Base-by-base conservation (phyloP, 2,113 vertebrate genomes). In the Notiomystis cincta region DNA sequence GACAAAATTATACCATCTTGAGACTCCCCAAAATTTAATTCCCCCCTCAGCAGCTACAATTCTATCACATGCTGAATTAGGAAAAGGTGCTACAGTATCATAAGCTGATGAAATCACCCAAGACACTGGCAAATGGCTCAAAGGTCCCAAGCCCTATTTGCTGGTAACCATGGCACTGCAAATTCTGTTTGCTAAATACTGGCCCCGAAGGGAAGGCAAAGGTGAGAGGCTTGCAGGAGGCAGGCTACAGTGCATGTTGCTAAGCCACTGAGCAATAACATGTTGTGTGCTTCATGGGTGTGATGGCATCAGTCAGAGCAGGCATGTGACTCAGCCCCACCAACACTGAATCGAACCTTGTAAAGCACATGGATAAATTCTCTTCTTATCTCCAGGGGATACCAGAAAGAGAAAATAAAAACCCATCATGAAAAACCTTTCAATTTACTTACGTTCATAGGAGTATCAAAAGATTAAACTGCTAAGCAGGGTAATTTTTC, bases 101-200 rank as follows among this genome's bases (percentile, higher is more conserved):
- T 15, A 90, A 75, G 53, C 30, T 48, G 28, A 48, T 79, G 51
- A 72, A 57, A 53, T 60, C 65, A 58, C 38, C 17, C 23, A 90
- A 84, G 80, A 79, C 65, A 62, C 61, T 15, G n/a, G 37, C 38
- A 89, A 93, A 82, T 40, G 45, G 45, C 86, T 87, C 57, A 71
- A 93, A 93, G 80, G 72, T 72, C 90, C 65, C 65, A 95, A 87
- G 60, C 22, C 60, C 73, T 54, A 27, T 56, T 77, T 69, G 51
- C 64, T 85, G 65, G 95, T 96, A 97, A 96, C 97, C 81, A 93
- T 70, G 85, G 88, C 57, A 95, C 84, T 97, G 70, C 30, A 89
- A 87, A 91, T 58, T 94, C 51, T 93, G 86, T 95, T 96, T 96
- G 93, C 77, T 96, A 97, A 97, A 97, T 97, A 96, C 87, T 96